phyloP scores from a whole-genome alignment of 2,113 vertebrate species.

The Catharus bicknelli region DNA sequence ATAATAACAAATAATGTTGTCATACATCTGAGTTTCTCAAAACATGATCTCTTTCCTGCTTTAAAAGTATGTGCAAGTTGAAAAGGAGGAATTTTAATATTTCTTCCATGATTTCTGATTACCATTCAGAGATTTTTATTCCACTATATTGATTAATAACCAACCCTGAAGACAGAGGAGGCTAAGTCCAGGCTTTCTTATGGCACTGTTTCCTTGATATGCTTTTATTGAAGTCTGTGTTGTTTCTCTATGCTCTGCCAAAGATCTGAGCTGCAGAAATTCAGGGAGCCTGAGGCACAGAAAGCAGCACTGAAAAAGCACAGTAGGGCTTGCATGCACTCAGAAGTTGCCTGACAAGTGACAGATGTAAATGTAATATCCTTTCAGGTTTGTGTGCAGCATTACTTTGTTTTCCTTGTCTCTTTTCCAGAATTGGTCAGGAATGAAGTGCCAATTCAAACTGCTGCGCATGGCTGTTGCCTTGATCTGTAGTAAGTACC shows the following conservation, averaged over 20 bases:
- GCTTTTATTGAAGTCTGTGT: not conserved
- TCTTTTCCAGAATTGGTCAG: conserved; percentile 92
- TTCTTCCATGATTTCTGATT: not conserved
- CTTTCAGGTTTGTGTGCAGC: not conserved
- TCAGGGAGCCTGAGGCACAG: not conserved
- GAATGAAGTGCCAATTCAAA: conserved; percentile 99
- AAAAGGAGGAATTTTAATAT: not conserved
- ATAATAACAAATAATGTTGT: not conserved
- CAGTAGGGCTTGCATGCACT: not conserved
- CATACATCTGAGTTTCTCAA: not conserved
- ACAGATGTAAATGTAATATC: not conserved
- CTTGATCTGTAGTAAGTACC: conserved; percentile 95
- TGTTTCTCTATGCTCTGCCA: not conserved
- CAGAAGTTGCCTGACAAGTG: not conserved
- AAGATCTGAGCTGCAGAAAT: not conserved
- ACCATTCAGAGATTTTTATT: not conserved
- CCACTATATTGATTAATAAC: not conserved
- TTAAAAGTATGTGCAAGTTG: not conserved
- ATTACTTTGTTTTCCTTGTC: conserved; percentile 25
- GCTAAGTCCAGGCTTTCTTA: not conserved
- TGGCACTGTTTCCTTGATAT: not conserved
- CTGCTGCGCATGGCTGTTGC: conserved; percentile 95
- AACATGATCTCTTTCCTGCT: not conserved
- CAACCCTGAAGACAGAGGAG: not conserved
- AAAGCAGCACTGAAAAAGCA: not conserved